Conservation (phyloP, 2,113 vertebrate species). For the Astur gentilis region DNA sequence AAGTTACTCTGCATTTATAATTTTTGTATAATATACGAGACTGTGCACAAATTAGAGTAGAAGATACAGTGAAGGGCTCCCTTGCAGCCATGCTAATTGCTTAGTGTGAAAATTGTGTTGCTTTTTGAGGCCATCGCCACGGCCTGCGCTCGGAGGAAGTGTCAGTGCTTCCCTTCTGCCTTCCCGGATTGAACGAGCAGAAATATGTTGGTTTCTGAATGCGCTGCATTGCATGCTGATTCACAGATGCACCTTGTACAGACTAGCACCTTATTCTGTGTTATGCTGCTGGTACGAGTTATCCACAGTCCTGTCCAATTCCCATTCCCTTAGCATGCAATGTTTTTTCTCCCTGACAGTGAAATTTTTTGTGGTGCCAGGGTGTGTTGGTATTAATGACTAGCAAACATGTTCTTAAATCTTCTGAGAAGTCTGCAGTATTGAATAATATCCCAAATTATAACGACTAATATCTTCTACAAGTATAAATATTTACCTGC, state of each 20-base stretch:
- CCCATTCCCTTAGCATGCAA: not conserved
- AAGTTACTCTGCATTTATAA: not conserved
- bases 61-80: not conserved
- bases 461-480: not conserved
- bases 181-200: not conserved
- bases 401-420: not conserved
- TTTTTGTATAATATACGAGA: not conserved
- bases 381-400: not conserved
- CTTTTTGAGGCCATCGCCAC: not conserved
- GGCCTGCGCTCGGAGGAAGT: not conserved
- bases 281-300: not conserved
- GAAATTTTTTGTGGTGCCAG: not conserved
- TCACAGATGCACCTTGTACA: not conserved
- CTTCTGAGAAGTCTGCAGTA: not conserved
- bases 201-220: not conserved
- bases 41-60: not conserved
- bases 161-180: not conserved
- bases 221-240: not conserved
- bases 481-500: not conserved
- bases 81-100: not conserved
- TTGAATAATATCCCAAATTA: not conserved
- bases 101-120: not conserved
- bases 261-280: not conserved
- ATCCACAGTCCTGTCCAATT: not conserved
- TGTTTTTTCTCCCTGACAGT: not conserved